Evolutionary conservation across 1,140 invertebrate species (phyloP).

Genomic region (Atta texana): DNA sequence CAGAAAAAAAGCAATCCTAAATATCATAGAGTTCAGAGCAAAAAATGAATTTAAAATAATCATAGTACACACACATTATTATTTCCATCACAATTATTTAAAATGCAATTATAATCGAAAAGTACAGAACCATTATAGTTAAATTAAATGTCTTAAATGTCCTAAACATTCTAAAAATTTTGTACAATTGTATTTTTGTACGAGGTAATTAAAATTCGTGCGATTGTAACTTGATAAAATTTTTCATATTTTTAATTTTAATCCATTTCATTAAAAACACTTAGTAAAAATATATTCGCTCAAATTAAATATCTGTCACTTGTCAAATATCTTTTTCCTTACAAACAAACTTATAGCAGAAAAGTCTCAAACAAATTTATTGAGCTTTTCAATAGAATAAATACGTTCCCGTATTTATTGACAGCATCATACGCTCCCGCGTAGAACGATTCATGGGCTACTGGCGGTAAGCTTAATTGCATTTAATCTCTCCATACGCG

Average conservation of each 20-base stretch:
- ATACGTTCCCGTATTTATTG: slow-evolving; percentile 22
- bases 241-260: not conserved
- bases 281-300: not conserved
- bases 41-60: not conserved
- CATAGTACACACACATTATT: not conserved
- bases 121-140: not conserved
- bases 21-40: not conserved
- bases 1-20: not conserved
- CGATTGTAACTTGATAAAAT: too few relatives aligned
- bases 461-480: slow-evolving; percentile 43
- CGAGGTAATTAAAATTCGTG: too few relatives aligned
- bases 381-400: slow-evolving; percentile 15
- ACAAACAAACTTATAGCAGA: not conserved
- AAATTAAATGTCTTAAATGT: not conserved
- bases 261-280: not conserved
- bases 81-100: not conserved
- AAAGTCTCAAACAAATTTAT: slow-evolving; percentile 14
- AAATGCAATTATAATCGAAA: not conserved
- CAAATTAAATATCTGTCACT: not conserved
- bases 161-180: not conserved
- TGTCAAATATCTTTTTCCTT: not conserved
- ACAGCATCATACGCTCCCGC: slow-evolving; percentile 23
- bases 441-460: slow-evolving; percentile 7
- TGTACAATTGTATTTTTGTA: too few relatives aligned
- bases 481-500: slow-evolving; percentile 45